phyloP scores from a whole-genome alignment of 30 jellyfish, hydroid and myxozoan species.

The Morbakka virulenta region DNA sequence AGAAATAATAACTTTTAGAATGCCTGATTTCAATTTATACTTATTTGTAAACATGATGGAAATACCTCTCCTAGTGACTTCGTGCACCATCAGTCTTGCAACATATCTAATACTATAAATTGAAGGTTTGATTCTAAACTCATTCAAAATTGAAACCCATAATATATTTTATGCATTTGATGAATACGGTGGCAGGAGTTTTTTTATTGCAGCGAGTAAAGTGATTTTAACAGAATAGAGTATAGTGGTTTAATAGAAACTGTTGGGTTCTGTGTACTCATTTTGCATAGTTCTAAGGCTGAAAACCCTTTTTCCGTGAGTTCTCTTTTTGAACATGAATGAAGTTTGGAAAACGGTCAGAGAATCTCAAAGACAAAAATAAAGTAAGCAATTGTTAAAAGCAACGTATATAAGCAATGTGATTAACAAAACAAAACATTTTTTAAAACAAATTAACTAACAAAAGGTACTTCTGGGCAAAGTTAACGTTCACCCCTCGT shows the following conservation, averaged over 20 bases:
- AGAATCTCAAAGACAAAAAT: background rate
- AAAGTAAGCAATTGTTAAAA: background rate
- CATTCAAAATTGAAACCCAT: too few species aligned
- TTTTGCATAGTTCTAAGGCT: background rate
- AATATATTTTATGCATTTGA: too few species aligned
- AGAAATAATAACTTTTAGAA: too few species aligned
- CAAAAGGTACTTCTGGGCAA: background rate
- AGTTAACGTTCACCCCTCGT: background rate
- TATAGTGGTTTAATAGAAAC: background rate
- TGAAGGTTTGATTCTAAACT: too few species aligned
- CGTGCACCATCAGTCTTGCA: too few species aligned
- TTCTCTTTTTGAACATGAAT: background rate
- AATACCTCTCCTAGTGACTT: too few species aligned
- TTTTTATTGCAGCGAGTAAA: background rate
- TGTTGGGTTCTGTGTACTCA: background rate
- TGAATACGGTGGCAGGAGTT: background rate
- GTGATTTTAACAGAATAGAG: background rate
- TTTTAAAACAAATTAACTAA: background rate
- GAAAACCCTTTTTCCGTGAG: background rate
- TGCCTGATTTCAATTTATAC: too few species aligned
- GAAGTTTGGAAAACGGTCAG: background rate
- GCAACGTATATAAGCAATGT: background rate
- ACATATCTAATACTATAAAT: too few species aligned
- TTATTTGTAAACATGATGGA: too few species aligned
- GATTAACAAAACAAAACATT: background rate